A percentile compares a stretch with the other conserved stretches of the same genome.
phyloP scores from a whole-genome alignment of 2,888 invertebrate genomes.

The Lathronympha strigana region DNA sequence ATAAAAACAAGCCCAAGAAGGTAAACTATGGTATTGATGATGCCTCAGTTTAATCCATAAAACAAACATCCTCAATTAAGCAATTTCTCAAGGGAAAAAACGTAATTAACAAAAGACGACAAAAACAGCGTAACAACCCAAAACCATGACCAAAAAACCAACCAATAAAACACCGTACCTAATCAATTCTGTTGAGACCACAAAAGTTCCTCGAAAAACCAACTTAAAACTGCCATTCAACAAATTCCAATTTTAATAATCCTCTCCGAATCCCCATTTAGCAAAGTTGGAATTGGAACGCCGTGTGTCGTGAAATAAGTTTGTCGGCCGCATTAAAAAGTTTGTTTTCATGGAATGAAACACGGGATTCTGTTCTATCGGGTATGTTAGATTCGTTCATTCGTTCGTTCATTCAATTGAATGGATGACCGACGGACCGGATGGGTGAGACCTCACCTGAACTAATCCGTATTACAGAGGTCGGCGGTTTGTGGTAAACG shows the following conservation, averaged over 20 bases:
- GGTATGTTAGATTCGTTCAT: conserved; percentile 38
- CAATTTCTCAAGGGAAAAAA: conserved; percentile 33
- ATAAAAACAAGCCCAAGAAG: neutral
- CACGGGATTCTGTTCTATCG: conserved; percentile 41
- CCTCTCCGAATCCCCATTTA: conserved; percentile 32
- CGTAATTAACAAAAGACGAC: conserved; percentile 48
- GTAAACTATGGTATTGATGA: too few relatives aligned
- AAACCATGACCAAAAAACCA: conserved; percentile 54
- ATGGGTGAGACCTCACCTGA: conserved; percentile 59
- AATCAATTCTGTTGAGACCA: conserved; percentile 66
- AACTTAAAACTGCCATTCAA: conserved; percentile 23
- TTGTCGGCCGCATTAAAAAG: conserved; percentile 34
- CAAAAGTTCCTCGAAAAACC: conserved; percentile 47
- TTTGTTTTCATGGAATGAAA: conserved; percentile 41
- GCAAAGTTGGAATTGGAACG: conserved; percentile 38
- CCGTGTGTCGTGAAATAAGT: conserved; percentile 17
- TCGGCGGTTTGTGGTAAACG: conserved; percentile 48
- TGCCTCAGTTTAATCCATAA: too few relatives aligned
- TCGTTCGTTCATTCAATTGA: conserved; percentile 58
- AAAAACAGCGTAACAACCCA: conserved; percentile 46
- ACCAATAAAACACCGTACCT: conserved; percentile 59
- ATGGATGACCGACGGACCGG: conserved; percentile 59
- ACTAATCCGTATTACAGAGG: conserved; percentile 60
- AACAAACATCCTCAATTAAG: conserved; percentile 15
- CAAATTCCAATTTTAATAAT: conserved; percentile 35